Evolutionary conservation across 2,888 invertebrate species (phyloP), one percentile per base, ranked within the genome.

Genomic region (Parthenolecanium corni): DNA sequence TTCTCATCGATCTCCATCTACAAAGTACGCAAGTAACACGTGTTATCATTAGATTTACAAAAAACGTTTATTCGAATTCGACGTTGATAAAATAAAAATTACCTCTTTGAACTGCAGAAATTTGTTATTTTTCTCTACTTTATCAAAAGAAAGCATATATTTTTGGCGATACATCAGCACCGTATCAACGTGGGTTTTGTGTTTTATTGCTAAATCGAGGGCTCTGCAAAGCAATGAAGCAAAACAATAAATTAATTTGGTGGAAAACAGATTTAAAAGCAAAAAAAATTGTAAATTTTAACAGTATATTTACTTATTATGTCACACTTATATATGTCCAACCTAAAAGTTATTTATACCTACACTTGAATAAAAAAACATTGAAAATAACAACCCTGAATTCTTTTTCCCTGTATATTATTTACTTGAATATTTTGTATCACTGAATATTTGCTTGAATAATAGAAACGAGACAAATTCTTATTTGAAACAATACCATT

Each of bases 131-230:
- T 75, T 79, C 71, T 82, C 82, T 36, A 75, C 70, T 70, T 80
- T 81, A 21, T 76, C 77, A 49, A 81, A 74, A 3, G 77, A 75
- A 62, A 79, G 74, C 66, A 86, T 74, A 72, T 85, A 85, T 67
- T 79, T 78, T 69, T 79, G 77, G 63, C 87, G 75, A 68, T 81
- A 77, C 40, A 81, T 80, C 53, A 87, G 72, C n/a, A 89, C 85
- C 5, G 83, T 82, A 69, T 86, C 86, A 18, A 86, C 74, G 69
- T 84, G 80, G 3, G 80, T 81, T 71, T 84, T 84, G 72, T 86
- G 82, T 70, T 85, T 85, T 3, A 82, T 72, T 0, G 86, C 85
- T 65, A 88, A 73, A 69, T 88, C 86, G 62, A 89, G 72, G 1
- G 87, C 86, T 70, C 87, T 84, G 70, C 71, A 71, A 66, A 66